These are phyloP conservation scores for Brachycybe producta DNA, from an alignment of 2,888 invertebrate genomes.

Conservation along the genomic window DNA sequence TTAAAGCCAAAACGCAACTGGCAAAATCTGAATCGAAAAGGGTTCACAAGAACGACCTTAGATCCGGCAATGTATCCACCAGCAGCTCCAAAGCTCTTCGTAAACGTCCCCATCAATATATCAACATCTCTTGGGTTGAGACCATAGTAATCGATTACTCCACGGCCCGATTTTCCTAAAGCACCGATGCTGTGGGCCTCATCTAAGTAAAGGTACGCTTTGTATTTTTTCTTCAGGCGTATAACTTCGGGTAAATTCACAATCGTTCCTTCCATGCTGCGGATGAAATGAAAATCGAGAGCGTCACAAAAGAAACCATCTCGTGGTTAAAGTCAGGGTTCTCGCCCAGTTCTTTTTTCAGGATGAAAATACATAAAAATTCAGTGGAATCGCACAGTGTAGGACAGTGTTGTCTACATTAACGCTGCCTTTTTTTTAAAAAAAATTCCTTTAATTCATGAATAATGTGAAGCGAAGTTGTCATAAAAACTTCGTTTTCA, in stretches of 20 bases:
- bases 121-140: slow-evolving; percentile 40
- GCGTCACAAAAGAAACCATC: background rate
- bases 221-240: slow-evolving; percentile 81
- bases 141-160: slow-evolving; percentile 42
- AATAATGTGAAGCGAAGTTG: no score
- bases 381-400: no score
- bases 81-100: slow-evolving; percentile 42
- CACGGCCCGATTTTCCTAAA: slow-evolving; percentile 39
- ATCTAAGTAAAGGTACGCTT: slow-evolving; percentile 90
- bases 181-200: slow-evolving; percentile 81
- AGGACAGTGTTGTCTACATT: no score
- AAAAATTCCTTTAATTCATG: no score
- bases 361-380: no score
- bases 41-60: slow-evolving; percentile 29
- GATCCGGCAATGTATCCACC: slow-evolving; percentile 43
- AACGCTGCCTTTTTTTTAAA: no score
- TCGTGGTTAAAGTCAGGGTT: no score
- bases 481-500: no score
- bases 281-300: background rate
- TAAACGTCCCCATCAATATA: slow-evolving; percentile 44
- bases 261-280: slow-evolving; percentile 90
- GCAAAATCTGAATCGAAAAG: background rate
- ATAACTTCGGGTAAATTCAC: slow-evolving; percentile 77
- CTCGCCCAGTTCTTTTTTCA: no score
- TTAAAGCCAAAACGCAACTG: background rate